Base-by-base conservation (phyloP, 2,888 invertebrate genomes). In the Drosophila anceps region DNA sequence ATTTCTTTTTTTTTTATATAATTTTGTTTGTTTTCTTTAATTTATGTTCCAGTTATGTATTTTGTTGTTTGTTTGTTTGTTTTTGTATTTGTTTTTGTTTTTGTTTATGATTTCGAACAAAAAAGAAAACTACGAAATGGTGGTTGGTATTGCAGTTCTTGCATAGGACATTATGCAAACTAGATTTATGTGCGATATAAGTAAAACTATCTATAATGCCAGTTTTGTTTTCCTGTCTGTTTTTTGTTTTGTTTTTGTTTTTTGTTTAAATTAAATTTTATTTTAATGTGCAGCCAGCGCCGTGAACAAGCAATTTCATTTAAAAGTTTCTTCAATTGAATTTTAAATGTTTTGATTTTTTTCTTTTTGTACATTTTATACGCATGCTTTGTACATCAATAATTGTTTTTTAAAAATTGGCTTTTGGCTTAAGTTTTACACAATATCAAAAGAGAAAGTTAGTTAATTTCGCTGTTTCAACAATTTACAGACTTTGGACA, bases 291-390 rank as follows among this genome's bases (percentile, higher is more conserved):
- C 48, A 59, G 51, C 58, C 50, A 50, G 46, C 53, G 58, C 33
- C 48, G 27, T n/a, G 53, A 4, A 35, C 53, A 31, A 53, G 44
- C 48, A 54, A 58, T 37, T 48, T 3, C 12, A n/a, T 24, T 27
- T 12, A n/a, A 10, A 7, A 54, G 24, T 18, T 18, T 33, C n/a
- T 53, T 57, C 27, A 29, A 27, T 20, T 35, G 39, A 51, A 54
- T 53, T 8, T 27, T 18, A 29, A 48, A 27, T 12, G n/a, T n/a
- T 27, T 31, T 27, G 9, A 29, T 41, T 18, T 59, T 31, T 51
- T 33, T 60, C 43, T 35, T 54, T 76, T 68, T 77, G 53, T 69
- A 84, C 84, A 73, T 29, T 71, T 84, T 59, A 71, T 69, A 81
- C 27, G 60, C 69, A 67, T 66, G 65, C 57, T 59, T 31, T 63